Evolutionary conservation across 2,888 invertebrate species (phyloP).

Genomic region (Pandemis corylana): DNA sequence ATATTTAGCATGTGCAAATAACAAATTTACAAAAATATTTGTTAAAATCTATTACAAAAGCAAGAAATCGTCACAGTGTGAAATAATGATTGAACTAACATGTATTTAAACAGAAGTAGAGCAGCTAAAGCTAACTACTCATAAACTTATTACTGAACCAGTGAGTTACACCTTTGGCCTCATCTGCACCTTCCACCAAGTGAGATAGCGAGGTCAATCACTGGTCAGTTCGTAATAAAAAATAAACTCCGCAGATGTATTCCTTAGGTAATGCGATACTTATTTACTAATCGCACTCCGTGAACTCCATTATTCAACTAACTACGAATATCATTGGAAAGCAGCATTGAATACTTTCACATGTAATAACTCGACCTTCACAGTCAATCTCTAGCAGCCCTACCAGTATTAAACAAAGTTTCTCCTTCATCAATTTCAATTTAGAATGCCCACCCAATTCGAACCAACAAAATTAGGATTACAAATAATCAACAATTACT

Average conservation of each 20-base stretch:
- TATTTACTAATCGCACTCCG: background rate
- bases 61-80: no score
- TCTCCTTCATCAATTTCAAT: conserved; percentile 28
- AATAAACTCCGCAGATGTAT: no score
- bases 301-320: background rate
- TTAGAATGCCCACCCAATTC: conserved; percentile 2
- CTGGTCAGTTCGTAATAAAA: no score
- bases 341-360: background rate
- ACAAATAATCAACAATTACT: conserved; percentile 22
- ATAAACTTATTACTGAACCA: background rate
- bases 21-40: no score
- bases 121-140: background rate
- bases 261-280: background rate
- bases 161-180: no score
- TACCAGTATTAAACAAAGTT: background rate
- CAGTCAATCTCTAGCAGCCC: conserved; percentile 12
- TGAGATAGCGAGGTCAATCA: no score
- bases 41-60: background rate
- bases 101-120: background rate
- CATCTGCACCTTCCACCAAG: no score
- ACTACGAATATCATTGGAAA: background rate
- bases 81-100: no score
- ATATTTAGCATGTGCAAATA: background rate
- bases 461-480: conserved; percentile 12
- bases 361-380: conserved; percentile 21